Evolutionary conservation across 2,888 invertebrate species (phyloP).

Genomic region (Patella pellucida): DNA sequence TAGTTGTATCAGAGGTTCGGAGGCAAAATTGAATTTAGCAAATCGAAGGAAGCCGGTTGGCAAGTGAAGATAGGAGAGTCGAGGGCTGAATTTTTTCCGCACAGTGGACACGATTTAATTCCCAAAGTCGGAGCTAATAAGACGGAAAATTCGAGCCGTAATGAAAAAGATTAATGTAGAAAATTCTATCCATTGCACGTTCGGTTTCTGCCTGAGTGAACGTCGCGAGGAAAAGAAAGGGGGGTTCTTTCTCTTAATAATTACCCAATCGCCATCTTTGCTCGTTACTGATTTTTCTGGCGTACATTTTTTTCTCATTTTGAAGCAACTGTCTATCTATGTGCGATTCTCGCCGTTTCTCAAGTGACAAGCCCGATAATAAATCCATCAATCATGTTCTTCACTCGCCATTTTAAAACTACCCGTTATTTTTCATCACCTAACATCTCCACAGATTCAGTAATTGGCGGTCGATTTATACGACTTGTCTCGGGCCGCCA

Average conservation of each 20-base stretch:
- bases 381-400: constrained; percentile 33
- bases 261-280: constrained; percentile 27
- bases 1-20: constrained; percentile 11
- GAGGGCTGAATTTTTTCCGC: constrained; percentile 37
- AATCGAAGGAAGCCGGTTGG: constrained; percentile 24
- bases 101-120: constrained; percentile 44
- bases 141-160: constrained; percentile 41
- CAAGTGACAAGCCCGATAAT: constrained; percentile 38
- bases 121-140: constrained; percentile 41
- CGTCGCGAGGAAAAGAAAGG: constrained; percentile 27
- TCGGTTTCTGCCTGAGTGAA: constrained; percentile 31
- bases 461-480: constrained; percentile 36
- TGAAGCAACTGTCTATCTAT: constrained; percentile 32
- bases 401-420: constrained; percentile 23
- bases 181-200: constrained; percentile 36
- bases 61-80: constrained; percentile 19
- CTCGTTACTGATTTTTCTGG: constrained; percentile 27
- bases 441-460: background rate
- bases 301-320: constrained; percentile 20
- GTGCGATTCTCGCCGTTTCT: constrained; percentile 32
- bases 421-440: constrained; percentile 30
- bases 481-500: constrained; percentile 15
- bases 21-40: constrained; percentile 25
- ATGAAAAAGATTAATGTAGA: constrained; percentile 47
- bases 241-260: constrained; percentile 26